phyloP scores from a whole-genome alignment of 2,113 vertebrate species.

The Anhinga anhinga region DNA sequence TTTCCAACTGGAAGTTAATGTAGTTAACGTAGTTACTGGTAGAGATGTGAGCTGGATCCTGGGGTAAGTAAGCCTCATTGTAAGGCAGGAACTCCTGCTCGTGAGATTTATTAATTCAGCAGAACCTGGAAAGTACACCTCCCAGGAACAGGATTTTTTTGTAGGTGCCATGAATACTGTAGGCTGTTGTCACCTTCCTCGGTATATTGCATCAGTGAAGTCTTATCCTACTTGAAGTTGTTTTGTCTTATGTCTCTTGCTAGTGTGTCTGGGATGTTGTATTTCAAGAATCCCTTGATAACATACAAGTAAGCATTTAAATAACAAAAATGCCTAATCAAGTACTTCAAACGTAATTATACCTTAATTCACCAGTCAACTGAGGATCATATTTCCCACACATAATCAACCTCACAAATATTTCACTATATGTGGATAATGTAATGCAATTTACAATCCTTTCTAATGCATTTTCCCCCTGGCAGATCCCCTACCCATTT shows the following conservation, averaged over 20 bases:
- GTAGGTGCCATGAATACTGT: background rate
- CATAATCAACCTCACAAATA: background rate
- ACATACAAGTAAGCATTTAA: background rate
- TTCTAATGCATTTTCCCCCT: background rate
- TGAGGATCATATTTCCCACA: background rate
- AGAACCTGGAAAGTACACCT: background rate
- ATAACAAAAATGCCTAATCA: background rate
- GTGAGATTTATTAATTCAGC: background rate
- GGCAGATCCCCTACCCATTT: background rate
- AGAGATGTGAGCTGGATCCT: background rate
- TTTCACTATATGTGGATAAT: background rate
- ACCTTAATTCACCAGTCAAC: background rate
- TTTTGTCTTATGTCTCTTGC: background rate
- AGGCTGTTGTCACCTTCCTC: background rate
- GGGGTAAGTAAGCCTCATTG: background rate
- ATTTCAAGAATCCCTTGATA: background rate
- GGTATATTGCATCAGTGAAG: background rate
- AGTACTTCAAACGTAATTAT: background rate
- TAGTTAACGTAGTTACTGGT: no score
- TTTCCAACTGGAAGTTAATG: background rate
- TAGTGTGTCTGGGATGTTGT: background rate
- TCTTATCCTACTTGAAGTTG: background rate
- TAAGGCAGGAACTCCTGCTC: background rate
- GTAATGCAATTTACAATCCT: background rate
- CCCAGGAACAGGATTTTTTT: fast-evolving